phyloP scores from a whole-genome alignment of 1,140 invertebrate species.

The Parasteatoda tepidariorum region DNA sequence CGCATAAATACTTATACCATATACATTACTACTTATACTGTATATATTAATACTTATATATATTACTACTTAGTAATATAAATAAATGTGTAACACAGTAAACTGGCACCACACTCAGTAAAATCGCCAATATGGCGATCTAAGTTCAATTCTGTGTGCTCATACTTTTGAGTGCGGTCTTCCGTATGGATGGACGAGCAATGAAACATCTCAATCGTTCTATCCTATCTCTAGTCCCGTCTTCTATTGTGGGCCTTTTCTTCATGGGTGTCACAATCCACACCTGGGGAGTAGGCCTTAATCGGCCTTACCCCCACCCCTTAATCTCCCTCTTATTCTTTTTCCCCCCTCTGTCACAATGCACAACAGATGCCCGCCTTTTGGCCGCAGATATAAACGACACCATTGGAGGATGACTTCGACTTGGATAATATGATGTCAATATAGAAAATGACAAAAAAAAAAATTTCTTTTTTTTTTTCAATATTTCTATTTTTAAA shows the following conservation, averaged over 20 bases:
- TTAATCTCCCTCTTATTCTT: background rate
- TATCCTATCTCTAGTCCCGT: constrained; percentile 45
- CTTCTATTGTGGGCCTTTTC: constrained; percentile 58
- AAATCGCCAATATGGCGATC: background rate
- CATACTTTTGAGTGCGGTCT: background rate
- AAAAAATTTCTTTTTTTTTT: background rate
- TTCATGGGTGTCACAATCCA: constrained; percentile 58
- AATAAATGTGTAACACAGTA: background rate
- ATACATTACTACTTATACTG: too few species aligned
- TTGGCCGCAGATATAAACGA: constrained; percentile 56
- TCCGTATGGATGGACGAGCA: constrained; percentile 11
- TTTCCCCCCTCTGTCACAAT: constrained; percentile 25
- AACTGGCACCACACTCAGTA: background rate
- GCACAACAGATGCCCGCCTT: constrained; percentile 44
- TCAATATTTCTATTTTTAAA: background rate
- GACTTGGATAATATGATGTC: constrained; percentile 11
- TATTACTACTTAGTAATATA: background rate
- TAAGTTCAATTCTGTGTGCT: too few species aligned
- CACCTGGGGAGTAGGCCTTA: constrained; percentile 57
- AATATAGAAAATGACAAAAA: constrained; percentile 12
- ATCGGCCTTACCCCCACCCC: background rate
- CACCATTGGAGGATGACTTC: constrained; percentile 12
- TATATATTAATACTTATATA: background rate
- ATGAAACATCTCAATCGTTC: constrained; percentile 50
- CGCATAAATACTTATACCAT: too few species aligned